phyloP scores from a whole-genome alignment of 2,797 vertebrate genomes.

The Argya squamiceps region DNA sequence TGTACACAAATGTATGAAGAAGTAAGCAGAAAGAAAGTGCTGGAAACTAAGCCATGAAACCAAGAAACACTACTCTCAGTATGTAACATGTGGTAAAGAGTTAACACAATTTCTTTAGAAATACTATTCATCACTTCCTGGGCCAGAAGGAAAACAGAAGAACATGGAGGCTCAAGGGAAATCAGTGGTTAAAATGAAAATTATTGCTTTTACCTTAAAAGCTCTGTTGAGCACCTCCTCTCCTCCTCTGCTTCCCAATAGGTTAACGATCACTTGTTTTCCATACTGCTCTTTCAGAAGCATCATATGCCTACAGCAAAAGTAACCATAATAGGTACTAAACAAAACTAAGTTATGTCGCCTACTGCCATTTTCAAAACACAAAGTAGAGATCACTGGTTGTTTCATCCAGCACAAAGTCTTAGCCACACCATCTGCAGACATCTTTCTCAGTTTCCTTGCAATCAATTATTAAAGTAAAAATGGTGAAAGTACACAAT shows the following conservation, averaged over 20 bases:
- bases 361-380: not conserved
- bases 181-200: not conserved
- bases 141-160: not conserved
- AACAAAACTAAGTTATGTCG: not conserved
- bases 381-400: not conserved
- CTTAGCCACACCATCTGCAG: not conserved
- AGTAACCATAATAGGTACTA: not conserved
- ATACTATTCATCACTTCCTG: not conserved
- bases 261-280: constrained; percentile 83
- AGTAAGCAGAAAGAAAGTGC: not conserved
- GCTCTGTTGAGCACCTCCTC: constrained; percentile 82
- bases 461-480: not conserved
- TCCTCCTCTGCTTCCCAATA: constrained; percentile 80
- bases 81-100: not conserved
- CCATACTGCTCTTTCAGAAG: constrained; percentile 83
- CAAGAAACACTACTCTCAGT: not conserved
- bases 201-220: constrained; percentile 78
- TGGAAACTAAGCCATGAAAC: not conserved
- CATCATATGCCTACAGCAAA: constrained; percentile 79
- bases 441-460: not conserved
- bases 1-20: not conserved
- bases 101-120: not conserved
- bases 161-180: not conserved
- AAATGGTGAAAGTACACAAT: not conserved
- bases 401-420: not conserved